Evolutionary conservation across 2,797 vertebrate species (phyloP).

Genomic region (Perodicticus potto): DNA sequence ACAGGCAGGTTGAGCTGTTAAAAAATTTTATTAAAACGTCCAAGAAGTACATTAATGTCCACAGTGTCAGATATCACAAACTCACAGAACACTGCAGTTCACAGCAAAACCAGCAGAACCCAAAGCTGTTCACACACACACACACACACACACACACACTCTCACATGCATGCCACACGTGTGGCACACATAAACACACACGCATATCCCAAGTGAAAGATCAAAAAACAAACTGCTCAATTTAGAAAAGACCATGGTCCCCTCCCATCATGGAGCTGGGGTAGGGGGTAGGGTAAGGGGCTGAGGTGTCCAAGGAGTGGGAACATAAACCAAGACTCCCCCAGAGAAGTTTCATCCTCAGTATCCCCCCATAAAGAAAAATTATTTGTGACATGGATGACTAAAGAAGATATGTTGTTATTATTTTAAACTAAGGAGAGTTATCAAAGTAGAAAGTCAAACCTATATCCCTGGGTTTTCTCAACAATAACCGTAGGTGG

Average conservation of each 20-base stretch:
- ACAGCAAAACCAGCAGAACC: conserved; percentile 78
- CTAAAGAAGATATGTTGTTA: conserved; percentile 1
- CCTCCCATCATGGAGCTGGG: not conserved
- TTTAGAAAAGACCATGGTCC: conserved; percentile 41
- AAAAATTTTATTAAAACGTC: conserved; percentile 92
- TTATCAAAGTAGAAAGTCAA: conserved; percentile 55
- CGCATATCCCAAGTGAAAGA: not conserved
- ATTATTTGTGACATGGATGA: not conserved
- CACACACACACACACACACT: not conserved
- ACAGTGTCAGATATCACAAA: conserved; percentile 84
- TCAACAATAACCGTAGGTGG: not conserved
- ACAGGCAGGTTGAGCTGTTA: conserved; percentile 84
- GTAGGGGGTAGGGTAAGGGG: not conserved
- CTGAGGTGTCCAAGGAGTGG: not conserved
- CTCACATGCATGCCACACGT: conserved; percentile 51
- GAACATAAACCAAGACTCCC: not conserved
- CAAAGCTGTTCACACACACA: conserved; percentile 65
- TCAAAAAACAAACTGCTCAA: conserved; percentile 21
- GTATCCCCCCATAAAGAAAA: not conserved
- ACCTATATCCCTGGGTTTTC: conserved; percentile 21
- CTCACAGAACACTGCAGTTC: conserved; percentile 79
- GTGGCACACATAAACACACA: conserved; percentile 15
- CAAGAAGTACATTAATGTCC: conserved; percentile 89
- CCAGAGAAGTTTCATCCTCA: not conserved
- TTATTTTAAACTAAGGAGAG: conserved; percentile 39